Evolutionary conservation across 2,797 vertebrate genomes (phyloP).

Genomic region (Aphelocoma californica): DNA sequence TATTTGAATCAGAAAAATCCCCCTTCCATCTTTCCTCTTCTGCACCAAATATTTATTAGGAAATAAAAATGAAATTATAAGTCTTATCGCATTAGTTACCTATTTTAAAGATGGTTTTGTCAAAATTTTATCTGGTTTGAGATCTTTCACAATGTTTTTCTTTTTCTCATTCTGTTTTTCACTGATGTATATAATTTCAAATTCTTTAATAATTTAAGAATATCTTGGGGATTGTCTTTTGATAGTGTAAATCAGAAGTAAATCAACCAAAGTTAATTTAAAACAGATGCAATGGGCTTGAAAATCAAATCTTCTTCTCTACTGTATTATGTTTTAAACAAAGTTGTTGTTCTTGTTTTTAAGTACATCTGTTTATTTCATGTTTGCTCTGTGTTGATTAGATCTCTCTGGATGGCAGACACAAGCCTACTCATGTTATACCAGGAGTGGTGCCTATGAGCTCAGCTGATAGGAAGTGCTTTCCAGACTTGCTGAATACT

Average conservation of each 20-base stretch:
- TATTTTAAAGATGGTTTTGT: background rate
- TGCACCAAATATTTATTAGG: background rate
- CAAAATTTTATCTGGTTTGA: background rate
- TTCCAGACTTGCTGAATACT: background rate
- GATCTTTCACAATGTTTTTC: background rate
- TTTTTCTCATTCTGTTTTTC: background rate
- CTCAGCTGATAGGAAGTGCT: background rate
- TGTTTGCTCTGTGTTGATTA: slow-evolving; percentile 28
- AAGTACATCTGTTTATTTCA: slow-evolving; percentile 6
- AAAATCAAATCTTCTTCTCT: slow-evolving; percentile 28
- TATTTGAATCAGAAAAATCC: background rate
- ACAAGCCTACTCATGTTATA: background rate
- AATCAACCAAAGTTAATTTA: slow-evolving; percentile 47
- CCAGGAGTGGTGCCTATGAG: background rate
- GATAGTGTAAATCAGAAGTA: slow-evolving; percentile 15
- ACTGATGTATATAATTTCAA: slow-evolving; percentile 7
- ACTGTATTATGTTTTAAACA: slow-evolving; percentile 10
- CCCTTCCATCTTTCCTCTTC: background rate
- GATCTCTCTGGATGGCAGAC: background rate
- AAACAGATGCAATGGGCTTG: slow-evolving; percentile 27
- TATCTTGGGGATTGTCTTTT: slow-evolving; percentile 2
- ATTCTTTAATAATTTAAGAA: slow-evolving; percentile 33
- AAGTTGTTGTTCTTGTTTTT: slow-evolving; percentile 20
- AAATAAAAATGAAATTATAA: background rate
- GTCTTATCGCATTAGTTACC: background rate